These are phyloP conservation scores for Jaculus jaculus DNA, from an alignment of 2,113 vertebrate genomes.

Conservation along the genomic window DNA sequence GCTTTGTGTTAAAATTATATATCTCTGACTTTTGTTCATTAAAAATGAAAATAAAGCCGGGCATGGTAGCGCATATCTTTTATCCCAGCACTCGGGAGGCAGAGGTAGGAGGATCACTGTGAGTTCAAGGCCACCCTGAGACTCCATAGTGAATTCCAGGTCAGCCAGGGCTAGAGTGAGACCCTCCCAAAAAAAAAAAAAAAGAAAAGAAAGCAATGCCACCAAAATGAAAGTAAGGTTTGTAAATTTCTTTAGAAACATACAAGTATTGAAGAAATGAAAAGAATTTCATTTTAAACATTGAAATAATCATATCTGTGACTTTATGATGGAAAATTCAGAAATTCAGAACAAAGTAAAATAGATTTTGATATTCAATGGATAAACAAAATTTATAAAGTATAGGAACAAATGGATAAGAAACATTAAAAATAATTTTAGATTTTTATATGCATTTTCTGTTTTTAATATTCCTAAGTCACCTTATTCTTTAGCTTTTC, in stretches of 20 bases:
- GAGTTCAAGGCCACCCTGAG: too few species aligned
- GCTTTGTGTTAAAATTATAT: background rate
- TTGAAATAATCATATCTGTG: background rate
- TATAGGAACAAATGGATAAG: background rate
- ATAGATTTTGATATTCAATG: background rate
- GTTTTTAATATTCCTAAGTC: background rate
- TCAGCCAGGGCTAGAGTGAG: too few species aligned
- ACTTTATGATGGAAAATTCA: background rate
- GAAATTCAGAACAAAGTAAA: background rate
- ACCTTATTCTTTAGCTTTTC: background rate
- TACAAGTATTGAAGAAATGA: background rate
- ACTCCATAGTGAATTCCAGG: too few species aligned
- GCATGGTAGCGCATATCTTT: too few species aligned
- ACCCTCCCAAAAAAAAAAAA: too few species aligned
- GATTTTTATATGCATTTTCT: background rate
- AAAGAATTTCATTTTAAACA: slow-evolving; percentile 9
- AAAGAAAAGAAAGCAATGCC: background rate
- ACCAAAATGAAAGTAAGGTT: background rate
- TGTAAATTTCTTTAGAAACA: background rate
- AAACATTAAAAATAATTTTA: background rate
- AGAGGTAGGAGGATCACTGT: too few species aligned
- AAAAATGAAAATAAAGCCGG: background rate
- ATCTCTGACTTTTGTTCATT: background rate
- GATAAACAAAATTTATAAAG: background rate
- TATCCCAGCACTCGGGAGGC: too few species aligned